Percentiles rank a stretch among this genome's conserved stretches.
Conservation (phyloP, 1,140 invertebrate genomes). For the Coenobita brevimanus region DNA sequence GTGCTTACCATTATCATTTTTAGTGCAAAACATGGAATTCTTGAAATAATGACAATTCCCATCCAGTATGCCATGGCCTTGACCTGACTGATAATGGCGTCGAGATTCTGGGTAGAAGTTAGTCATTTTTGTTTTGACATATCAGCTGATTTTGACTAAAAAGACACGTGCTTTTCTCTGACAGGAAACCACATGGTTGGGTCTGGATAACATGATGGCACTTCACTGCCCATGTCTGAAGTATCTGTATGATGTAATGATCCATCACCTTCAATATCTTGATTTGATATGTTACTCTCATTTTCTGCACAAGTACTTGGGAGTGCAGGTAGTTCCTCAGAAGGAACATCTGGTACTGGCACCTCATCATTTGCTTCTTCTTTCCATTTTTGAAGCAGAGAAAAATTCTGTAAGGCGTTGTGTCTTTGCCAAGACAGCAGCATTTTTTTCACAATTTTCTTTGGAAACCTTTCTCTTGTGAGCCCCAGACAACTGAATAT, state of each 20-base stretch:
- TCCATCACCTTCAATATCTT: background rate
- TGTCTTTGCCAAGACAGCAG: no score
- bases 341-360: conserved; percentile 13
- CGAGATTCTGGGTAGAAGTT: background rate
- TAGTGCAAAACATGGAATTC: conserved; percentile 9
- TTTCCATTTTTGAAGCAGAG: background rate
- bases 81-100: conserved; percentile 8
- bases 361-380: background rate
- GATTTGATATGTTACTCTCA: background rate
- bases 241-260: background rate
- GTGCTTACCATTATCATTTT: background rate
- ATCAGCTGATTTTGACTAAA: background rate
- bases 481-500: background rate
- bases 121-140: background rate
- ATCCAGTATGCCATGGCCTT: background rate
- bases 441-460: background rate
- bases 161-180: no score
- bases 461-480: background rate
- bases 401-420: background rate
- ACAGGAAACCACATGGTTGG: no score
- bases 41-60: background rate
- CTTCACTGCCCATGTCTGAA: no score
- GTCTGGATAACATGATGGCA: no score
- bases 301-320: background rate
- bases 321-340: background rate